Conservation (phyloP, 37 sponge, comb jelly and placozoan genomes). For the Cladorhizidae sp. region DNA sequence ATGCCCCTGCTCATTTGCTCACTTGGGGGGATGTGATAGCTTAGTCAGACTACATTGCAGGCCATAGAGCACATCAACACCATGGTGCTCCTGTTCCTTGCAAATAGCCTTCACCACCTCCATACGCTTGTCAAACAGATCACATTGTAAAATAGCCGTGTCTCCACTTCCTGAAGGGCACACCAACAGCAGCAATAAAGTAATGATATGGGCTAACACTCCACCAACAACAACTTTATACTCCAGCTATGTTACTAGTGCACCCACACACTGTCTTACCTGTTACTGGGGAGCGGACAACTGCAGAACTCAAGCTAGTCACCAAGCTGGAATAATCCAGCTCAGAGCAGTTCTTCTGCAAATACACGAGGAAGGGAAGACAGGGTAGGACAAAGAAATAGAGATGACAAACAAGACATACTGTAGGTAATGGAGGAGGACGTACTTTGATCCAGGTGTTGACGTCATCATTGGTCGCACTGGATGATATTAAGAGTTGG, state of each 20-base stretch:
- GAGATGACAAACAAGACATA: too few relatives aligned
- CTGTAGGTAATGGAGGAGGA: too few relatives aligned
- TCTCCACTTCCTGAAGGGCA: constrained; percentile 30
- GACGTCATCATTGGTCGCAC: constrained; percentile 41
- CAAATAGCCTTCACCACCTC: constrained; percentile 38
- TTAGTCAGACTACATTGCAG: constrained; percentile 30
- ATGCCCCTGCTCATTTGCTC: constrained; percentile 1
- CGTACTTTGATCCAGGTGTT: constrained; percentile 24
- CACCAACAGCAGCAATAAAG: not conserved
- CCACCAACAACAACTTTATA: too few relatives aligned
- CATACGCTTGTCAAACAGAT: constrained; percentile 27
- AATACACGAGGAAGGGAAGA: not conserved
- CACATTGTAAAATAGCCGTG: constrained; percentile 26
- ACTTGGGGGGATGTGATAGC: constrained; percentile 60
- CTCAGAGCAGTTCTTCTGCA: constrained; percentile 13
- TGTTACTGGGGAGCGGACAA: constrained; percentile 26
- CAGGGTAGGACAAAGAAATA: too few relatives aligned
- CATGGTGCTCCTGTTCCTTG: constrained; percentile 5
- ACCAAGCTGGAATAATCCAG: constrained; percentile 23
- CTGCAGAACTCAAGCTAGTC: constrained; percentile 25
- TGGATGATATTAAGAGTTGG: constrained; percentile 7
- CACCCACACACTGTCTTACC: constrained; percentile 9
- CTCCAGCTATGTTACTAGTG: too few relatives aligned
- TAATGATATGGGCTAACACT: too few relatives aligned
- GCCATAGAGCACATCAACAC: constrained; percentile 48